A percentile compares a stretch with the other conserved stretches of the same genome.
Evolutionary conservation across 2,888 invertebrate species (phyloP).

Genomic region (Alitta virens): DNA sequence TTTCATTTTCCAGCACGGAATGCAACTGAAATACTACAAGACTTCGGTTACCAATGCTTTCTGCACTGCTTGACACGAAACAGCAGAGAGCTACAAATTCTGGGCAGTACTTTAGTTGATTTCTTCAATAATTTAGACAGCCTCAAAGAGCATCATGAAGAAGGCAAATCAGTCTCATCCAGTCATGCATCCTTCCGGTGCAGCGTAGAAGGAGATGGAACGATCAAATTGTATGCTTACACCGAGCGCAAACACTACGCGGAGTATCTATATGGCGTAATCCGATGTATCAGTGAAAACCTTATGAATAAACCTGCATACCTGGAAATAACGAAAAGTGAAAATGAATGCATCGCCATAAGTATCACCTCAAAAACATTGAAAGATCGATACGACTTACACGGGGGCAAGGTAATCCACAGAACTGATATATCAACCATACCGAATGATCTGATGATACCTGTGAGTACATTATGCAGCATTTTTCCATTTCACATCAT

Average conservation of each 20-base stretch:
- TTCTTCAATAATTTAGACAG: conserved; percentile 12
- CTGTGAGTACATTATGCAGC: conserved; percentile 57
- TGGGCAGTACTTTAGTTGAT: conserved; percentile 9
- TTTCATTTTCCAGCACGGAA: background rate
- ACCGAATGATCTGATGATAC: background rate
- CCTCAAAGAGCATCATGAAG: conserved; percentile 3
- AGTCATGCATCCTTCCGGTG: conserved; percentile 1
- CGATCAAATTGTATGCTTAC: background rate
- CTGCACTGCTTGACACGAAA: background rate
- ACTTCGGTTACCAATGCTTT: conserved; percentile 1
- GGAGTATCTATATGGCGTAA: background rate
- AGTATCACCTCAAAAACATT: background rate
- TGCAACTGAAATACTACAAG: background rate
- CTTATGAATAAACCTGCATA: background rate
- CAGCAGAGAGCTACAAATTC: conserved; percentile 1
- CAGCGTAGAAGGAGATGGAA: background rate
- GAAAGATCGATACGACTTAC: background rate
- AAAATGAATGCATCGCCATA: background rate
- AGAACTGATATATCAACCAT: background rate
- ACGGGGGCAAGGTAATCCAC: background rate
- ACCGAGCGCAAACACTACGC: background rate
- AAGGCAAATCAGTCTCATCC: too few species aligned
- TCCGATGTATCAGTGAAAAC: background rate
- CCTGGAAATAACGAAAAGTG: background rate
- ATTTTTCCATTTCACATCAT: conserved; percentile 96